Conservation (phyloP, 2,113 vertebrate species). For the Rhinolophus ferrumequinum region DNA sequence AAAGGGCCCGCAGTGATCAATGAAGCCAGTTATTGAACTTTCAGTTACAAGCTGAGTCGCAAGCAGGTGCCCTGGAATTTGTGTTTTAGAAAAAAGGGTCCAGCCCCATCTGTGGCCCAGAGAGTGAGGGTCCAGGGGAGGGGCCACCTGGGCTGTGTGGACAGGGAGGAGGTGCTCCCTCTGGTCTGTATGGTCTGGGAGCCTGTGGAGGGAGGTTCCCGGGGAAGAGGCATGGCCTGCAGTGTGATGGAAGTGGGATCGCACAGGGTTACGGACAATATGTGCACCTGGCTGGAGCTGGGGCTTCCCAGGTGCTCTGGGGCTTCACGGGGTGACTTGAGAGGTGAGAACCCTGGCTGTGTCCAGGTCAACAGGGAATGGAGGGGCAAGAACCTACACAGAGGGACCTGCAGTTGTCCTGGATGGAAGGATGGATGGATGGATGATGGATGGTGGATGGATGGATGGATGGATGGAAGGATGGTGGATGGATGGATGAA, state of each 20-base stretch:
- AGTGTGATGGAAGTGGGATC: neutral
- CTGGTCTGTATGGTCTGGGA: fast-evolving
- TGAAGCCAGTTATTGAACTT: fast-evolving
- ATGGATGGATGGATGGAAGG: neutral
- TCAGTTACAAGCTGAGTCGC: too few relatives aligned
- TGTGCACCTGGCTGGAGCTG: too few relatives aligned
- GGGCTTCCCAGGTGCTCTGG: too few relatives aligned
- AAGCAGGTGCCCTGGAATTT: neutral
- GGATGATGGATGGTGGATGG: too few relatives aligned
- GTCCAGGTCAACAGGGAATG: neutral
- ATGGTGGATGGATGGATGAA: neutral
- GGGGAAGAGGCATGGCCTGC: fast-evolving
- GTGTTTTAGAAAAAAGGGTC: neutral
- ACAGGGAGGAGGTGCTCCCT: neutral
- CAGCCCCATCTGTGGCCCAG: neutral
- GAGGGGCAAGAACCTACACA: neutral
- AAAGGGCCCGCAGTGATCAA: fast-evolving
- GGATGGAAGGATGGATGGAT: neutral
- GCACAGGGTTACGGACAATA: fast-evolving
- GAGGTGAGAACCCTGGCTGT: neutral
- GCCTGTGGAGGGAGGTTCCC: neutral
- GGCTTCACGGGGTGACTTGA: fast-evolving
- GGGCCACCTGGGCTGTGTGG: neutral
- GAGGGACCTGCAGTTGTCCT: too few relatives aligned
- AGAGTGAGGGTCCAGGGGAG: neutral